These are phyloP conservation scores for Dromiciops gliroides DNA, from an alignment of 2,113 vertebrate species.

Conservation along the genomic window DNA sequence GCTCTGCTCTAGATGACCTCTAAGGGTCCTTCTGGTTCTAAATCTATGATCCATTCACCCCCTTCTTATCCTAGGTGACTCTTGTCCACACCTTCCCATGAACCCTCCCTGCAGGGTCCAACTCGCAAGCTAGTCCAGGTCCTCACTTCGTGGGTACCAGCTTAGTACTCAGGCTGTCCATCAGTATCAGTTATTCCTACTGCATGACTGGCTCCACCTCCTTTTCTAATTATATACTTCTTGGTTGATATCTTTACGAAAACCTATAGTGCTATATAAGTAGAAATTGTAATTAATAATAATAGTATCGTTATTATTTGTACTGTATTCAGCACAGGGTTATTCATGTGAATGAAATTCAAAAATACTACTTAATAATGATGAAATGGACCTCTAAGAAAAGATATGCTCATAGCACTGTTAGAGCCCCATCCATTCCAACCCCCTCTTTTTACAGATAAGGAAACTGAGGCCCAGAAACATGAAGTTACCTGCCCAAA, in stretches of 20 bases:
- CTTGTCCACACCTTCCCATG: neutral
- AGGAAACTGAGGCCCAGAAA: neutral
- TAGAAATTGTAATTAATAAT: neutral
- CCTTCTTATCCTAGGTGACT: neutral
- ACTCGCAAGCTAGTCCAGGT: neutral
- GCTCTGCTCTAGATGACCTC: neutral
- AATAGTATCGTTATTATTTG: constrained; percentile 27
- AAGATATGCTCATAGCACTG: neutral
- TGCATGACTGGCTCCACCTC: neutral
- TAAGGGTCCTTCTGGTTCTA: neutral
- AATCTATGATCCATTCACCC: neutral
- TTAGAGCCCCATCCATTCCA: constrained; percentile 23
- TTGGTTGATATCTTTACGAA: neutral
- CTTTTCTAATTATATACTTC: neutral
- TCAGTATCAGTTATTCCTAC: neutral
- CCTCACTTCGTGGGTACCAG: neutral
- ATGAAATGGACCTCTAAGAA: constrained; percentile 36
- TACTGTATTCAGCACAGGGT: constrained; percentile 16
- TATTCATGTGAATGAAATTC: constrained; percentile 17
- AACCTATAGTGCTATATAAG: neutral
- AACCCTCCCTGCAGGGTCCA: neutral
- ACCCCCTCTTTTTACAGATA: neutral
- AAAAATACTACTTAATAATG: constrained; percentile 26
- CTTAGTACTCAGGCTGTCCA: neutral
- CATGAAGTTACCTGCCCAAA: neutral